Evolutionary conservation across 2,888 invertebrate genomes (phyloP), one percentile per base, ranked within the genome.

Genomic region (Mayetiola destructor): DNA sequence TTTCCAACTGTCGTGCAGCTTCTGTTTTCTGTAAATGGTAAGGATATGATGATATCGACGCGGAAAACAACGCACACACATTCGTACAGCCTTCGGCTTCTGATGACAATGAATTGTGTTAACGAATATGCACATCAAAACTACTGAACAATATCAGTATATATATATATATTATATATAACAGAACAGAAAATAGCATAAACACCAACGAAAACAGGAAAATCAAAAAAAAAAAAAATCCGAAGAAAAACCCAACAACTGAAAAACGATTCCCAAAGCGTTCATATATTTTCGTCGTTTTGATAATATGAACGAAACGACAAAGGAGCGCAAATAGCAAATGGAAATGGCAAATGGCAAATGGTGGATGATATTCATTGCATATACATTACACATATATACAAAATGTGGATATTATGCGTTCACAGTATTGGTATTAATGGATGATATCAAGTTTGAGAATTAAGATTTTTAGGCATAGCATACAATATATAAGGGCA

Each of bases 41-140:
- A n/a, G n/a, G n/a, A n/a, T n/a, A n/a, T n/a, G 48, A 27, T 48
- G 48, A 48, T 48, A 27, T 27, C 29, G 48, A 48, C 27, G 40
- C 40, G 48, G 29, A 48, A 48, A 48, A 48, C 23, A 5, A 14
- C 48, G 29, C 48, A 27, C 27, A 48, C 27, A 27, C 48, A 48
- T 48, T 48, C 27, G 27, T 16, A 48, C 48, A 23, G 48, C 27
- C 27, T 27, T 48, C 48, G 48, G 16, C 48, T 48, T 48, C 14
- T 27, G 48, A 48, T 48, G 48, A 48, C 48, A 48, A 48, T 48
- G 40, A 40, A 48, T n/a, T 8, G 29, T 48, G 48, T 48, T 48
- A 48, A 23, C 48, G 9, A 48, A 27, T 21, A 40, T 48, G 48
- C 27, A 48, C 27, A 48, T 23, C 27, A 27, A 27, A 48, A n/a